Evolutionary conservation across 2,113 vertebrate genomes (phyloP).

Genomic region (Plotosus lineatus): DNA sequence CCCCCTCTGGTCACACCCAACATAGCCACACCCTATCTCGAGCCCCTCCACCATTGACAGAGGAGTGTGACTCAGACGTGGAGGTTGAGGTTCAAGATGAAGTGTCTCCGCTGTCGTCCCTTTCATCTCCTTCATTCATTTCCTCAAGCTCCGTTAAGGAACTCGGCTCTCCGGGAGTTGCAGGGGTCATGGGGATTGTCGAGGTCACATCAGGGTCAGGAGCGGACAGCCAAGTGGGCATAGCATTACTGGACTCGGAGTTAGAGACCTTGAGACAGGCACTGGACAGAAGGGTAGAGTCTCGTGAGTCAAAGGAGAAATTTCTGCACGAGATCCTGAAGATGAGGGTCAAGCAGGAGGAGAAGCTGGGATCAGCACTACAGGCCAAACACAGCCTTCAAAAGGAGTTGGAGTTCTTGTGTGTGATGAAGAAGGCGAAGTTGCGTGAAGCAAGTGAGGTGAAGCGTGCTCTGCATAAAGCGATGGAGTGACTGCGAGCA

Average conservation of each 20-base stretch:
- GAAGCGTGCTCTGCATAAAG: constrained; percentile 90
- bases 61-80: constrained; percentile 89
- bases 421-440: constrained; percentile 97
- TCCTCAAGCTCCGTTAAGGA: constrained; percentile 97
- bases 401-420: constrained; percentile 96
- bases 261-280: constrained; percentile 92
- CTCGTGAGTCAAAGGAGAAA: constrained; percentile 95
- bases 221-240: constrained; percentile 31
- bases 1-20: constrained; percentile 47
- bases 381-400: constrained; percentile 96
- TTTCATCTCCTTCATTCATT: constrained; percentile 94
- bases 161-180: constrained; percentile 79
- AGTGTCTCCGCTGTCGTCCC: constrained; percentile 90
- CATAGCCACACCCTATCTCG: constrained; percentile 54
- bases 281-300: constrained; percentile 89
- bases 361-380: constrained; percentile 90
- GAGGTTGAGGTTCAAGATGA: constrained; percentile 94
- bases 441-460: constrained; percentile 93
- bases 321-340: constrained; percentile 96
- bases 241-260: constrained; percentile 84
- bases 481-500: constrained; percentile 89
- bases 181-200: neutral
- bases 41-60: constrained; percentile 60
- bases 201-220: neutral
- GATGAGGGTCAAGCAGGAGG: constrained; percentile 97